Percentiles rank a stretch among this genome's conserved stretches.
Conservation (phyloP, 2,113 vertebrate species). For the Chitala chitala region DNA sequence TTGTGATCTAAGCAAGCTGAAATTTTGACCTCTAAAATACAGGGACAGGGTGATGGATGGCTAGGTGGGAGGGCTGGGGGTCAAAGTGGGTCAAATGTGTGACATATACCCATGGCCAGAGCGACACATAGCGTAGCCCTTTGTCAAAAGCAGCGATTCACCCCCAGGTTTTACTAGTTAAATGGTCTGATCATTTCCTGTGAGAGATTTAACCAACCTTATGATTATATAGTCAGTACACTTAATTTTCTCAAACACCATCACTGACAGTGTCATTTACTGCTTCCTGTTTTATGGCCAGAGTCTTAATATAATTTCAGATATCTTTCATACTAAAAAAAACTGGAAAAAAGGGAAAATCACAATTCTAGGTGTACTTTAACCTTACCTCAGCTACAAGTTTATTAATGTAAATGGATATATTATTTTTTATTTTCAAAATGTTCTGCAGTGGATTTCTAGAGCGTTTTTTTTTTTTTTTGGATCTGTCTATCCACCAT, state of each 20-base stretch:
- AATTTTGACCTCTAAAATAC: no score
- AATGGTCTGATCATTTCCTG: no score
- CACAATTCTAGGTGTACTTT: conserved; percentile 69
- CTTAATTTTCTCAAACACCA: conserved; percentile 42
- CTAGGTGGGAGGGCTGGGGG: no score
- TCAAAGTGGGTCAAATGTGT: no score
- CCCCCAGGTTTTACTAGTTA: no score
- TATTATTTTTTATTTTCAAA: conserved; percentile 71
- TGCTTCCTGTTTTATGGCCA: conserved; percentile 69
- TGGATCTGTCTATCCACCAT: conserved; percentile 74
- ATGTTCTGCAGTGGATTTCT: conserved; percentile 65
- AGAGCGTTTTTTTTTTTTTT: conserved; percentile 38
- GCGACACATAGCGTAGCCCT: no score
- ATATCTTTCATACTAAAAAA: conserved; percentile 1
- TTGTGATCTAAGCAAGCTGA: no score
- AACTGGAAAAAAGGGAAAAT: conserved; percentile 58
- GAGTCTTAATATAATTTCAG: conserved; percentile 49
- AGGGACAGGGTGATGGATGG: no score
- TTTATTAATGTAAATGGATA: conserved; percentile 66
- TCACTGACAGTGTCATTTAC: conserved; percentile 51
- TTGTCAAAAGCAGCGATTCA: no score
- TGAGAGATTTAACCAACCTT: no score
- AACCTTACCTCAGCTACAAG: conserved; percentile 74
- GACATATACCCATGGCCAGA: no score
- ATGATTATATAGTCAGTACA: no score